Percentiles rank a stretch among this genome's conserved stretches.
Conservation (phyloP, 2,888 invertebrate species). For the Cheilosia scutellata region DNA sequence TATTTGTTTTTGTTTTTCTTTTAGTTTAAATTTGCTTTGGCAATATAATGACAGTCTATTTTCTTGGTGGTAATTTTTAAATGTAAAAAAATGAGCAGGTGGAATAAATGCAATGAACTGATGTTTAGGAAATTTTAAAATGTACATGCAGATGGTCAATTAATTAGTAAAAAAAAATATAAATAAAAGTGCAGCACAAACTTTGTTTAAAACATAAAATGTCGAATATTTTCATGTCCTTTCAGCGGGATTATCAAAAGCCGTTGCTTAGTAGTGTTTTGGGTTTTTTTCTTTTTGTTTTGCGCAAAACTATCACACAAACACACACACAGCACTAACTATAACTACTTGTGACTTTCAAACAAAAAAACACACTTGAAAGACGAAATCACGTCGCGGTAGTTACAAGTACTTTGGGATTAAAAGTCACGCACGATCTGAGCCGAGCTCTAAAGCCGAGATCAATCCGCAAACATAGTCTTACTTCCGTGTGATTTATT, state of each 20-base stretch:
- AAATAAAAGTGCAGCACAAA: conserved; percentile 57
- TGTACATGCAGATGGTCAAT: conserved; percentile 21
- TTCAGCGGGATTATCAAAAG: conserved; percentile 45
- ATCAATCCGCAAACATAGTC: conserved; percentile 44
- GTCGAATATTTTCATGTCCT: conserved; percentile 74
- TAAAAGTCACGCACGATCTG: conserved; percentile 27
- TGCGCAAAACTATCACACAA: conserved; percentile 30
- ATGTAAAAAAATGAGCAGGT: conserved; percentile 18
- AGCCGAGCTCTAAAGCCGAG: background rate
- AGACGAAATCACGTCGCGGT: background rate
- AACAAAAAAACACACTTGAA: conserved; percentile 4
- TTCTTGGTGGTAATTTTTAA: background rate
- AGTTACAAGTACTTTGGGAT: conserved; percentile 4
- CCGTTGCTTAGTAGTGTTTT: conserved; percentile 47
- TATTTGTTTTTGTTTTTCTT: background rate
- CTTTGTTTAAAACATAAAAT: conserved; percentile 74
- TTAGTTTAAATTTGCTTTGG: conserved; percentile 7
- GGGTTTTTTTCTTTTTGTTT: conserved; percentile 2
- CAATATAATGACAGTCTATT: background rate
- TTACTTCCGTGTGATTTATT: conserved; percentile 38
- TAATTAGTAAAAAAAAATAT: background rate
- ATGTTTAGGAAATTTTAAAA: conserved; percentile 6
- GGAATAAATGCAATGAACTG: conserved; percentile 36
- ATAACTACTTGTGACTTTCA: background rate
- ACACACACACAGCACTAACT: conserved; percentile 28